A percentile compares a stretch with the other conserved stretches of the same genome.
phyloP scores from a whole-genome alignment of 2,797 vertebrate genomes.

The Acipenser ruthenus region DNA sequence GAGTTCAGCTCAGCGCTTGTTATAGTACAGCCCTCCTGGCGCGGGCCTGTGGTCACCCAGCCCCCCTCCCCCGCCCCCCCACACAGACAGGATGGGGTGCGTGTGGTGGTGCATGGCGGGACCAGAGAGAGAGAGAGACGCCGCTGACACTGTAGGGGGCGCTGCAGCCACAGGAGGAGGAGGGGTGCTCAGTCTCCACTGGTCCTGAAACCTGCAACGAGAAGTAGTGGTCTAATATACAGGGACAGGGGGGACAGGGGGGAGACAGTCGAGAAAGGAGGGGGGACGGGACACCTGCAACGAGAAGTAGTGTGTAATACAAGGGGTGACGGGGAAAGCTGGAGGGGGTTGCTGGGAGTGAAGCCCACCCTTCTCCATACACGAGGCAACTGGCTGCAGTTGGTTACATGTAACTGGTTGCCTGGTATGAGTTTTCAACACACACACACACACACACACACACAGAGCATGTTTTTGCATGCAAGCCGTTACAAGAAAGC shows the following conservation, averaged over 20 bases:
- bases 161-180: slow-evolving; percentile 63
- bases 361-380: too few species aligned
- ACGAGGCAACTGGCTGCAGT: too few species aligned
- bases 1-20: slow-evolving; percentile 64
- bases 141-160: slow-evolving; percentile 69
- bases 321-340: too few species aligned
- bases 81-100: slow-evolving; percentile 73
- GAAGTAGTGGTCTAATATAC: slow-evolving; percentile 80
- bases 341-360: too few species aligned
- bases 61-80: slow-evolving; percentile 60
- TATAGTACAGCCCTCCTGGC: slow-evolving; percentile 70
- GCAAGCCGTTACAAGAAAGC: too few species aligned
- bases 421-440: too few species aligned
- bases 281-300: not conserved
- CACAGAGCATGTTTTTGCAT: too few species aligned
- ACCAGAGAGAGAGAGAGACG: slow-evolving; percentile 72
- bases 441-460: too few species aligned
- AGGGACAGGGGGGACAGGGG: slow-evolving; percentile 46
- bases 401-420: too few species aligned
- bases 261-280: slow-evolving; percentile 2
- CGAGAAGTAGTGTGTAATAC: too few species aligned
- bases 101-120: slow-evolving; percentile 63
- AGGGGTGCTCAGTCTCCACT: slow-evolving; percentile 76
- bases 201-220: slow-evolving; percentile 82
- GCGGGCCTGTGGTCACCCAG: slow-evolving; percentile 66